These are phyloP conservation scores for Mesoclemmys tuberculata DNA, from an alignment of 2,113 vertebrate genomes.

Conservation along the genomic window DNA sequence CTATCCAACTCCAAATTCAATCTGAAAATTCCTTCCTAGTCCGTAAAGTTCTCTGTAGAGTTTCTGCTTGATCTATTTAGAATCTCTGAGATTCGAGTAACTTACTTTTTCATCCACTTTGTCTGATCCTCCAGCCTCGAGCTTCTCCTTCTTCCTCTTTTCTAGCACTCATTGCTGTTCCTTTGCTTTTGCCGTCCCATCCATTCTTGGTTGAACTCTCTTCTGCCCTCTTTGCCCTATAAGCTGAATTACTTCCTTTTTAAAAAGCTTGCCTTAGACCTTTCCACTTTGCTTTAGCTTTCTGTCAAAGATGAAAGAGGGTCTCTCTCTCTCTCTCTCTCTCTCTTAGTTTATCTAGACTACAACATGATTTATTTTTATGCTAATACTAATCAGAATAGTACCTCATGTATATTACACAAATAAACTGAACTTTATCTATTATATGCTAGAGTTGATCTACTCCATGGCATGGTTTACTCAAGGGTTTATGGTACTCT, in stretches of 20 bases:
- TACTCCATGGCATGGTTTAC: fast-evolving
- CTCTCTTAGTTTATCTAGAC: neutral
- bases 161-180: neutral
- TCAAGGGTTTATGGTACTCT: neutral
- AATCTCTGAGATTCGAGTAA: constrained; percentile 13
- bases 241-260: neutral
- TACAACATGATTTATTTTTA: neutral
- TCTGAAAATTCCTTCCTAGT: constrained; percentile 38
- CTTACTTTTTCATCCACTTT: constrained; percentile 7
- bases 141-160: neutral
- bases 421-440: neutral
- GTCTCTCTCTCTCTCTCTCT: neutral
- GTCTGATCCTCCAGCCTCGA: neutral
- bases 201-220: neutral
- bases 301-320: fast-evolving
- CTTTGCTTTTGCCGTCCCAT: neutral
- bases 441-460: fast-evolving
- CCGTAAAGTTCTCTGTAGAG: constrained; percentile 22
- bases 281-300: neutral
- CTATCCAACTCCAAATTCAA: constrained; percentile 38
- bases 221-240: neutral
- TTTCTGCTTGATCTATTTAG: neutral
- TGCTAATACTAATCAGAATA: neutral
- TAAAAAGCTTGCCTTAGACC: neutral
- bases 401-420: neutral